Evolutionary conservation across 2,888 invertebrate genomes (phyloP), one percentile per base, ranked within the genome.

Genomic region (Spisula subtruncata): DNA sequence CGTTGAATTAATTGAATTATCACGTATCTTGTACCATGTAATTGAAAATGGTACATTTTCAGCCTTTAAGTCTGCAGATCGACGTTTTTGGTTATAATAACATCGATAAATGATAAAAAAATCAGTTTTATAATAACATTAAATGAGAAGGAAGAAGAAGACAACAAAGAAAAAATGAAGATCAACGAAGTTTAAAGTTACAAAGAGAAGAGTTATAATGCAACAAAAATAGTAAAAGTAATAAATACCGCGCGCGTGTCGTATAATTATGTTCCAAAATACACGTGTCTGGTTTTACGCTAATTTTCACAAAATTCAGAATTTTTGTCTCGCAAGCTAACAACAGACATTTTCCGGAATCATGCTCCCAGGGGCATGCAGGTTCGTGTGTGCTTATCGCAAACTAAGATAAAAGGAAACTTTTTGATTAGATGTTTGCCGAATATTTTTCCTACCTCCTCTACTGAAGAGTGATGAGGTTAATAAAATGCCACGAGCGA

Each of bases 321-420:
- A 66, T 12, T 66, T 56, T 66, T 66, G 60, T 66, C 10, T 66
- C 60, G 60, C n/a, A 8, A 66, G 60, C 8, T 12, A 75, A 75
- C 32, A 75, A 75, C 16, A 32, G 35, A 32, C n/a, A 75, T 75
- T 5, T 35, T 32, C 75, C 75, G 75, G 75, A 75, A 18, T 16
- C 16, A 75, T 75, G 75, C 35, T 75, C 25, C 75, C 32, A 16
- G 35, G 35, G 12, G 75, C 75, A 35, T 75, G 75, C 75, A 75
- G 75, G 18, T 32, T 75, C 75, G 14, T 35, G 35, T 35, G 29
- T 75, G 29, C 75, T 35, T 75, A 75, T 35, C 35, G 16, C 16
- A 12, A 75, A 35, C 35, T 32, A 35, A 75, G 75, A 75, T 75
- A 75, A 75, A 75, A 75, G 35, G 18, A 32, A 29, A 75, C 35